phyloP scores from a whole-genome alignment of 2,113 vertebrate species.

The Phalacrocorax aristotelis region DNA sequence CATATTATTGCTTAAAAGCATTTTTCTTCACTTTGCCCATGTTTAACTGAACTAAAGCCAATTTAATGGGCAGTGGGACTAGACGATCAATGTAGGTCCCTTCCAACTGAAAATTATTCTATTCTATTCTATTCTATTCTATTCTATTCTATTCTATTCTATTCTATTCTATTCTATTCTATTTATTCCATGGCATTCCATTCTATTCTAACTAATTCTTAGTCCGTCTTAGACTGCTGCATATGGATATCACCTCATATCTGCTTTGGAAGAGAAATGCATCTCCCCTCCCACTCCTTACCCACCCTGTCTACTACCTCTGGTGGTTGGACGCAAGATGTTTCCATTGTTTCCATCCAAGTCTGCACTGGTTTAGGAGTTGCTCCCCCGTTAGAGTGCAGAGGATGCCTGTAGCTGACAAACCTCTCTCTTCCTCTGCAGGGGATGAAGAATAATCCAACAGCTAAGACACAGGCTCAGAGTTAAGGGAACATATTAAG shows the following conservation, averaged over 20 bases:
- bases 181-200: background rate
- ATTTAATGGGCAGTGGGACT: background rate
- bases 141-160: background rate
- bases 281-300: background rate
- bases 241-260: accelerated
- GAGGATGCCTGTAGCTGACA: background rate
- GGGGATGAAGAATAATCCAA: background rate
- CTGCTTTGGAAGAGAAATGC: background rate
- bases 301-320: background rate
- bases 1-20: background rate
- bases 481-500: background rate
- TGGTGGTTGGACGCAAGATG: background rate
- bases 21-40: background rate
- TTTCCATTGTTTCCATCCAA: background rate
- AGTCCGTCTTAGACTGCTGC: background rate
- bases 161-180: background rate
- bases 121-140: background rate
- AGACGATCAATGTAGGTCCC: background rate
- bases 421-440: background rate
- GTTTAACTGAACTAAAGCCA: background rate
- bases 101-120: background rate
- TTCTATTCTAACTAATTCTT: background rate
- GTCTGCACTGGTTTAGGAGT: background rate
- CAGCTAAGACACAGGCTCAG: background rate
- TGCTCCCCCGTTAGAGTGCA: background rate